A percentile compares a stretch with the other conserved stretches of the same genome.
These are phyloP conservation scores for Sphenopsis melanotis DNA, from an alignment of 2,797 vertebrate species.

Conservation along the genomic window DNA sequence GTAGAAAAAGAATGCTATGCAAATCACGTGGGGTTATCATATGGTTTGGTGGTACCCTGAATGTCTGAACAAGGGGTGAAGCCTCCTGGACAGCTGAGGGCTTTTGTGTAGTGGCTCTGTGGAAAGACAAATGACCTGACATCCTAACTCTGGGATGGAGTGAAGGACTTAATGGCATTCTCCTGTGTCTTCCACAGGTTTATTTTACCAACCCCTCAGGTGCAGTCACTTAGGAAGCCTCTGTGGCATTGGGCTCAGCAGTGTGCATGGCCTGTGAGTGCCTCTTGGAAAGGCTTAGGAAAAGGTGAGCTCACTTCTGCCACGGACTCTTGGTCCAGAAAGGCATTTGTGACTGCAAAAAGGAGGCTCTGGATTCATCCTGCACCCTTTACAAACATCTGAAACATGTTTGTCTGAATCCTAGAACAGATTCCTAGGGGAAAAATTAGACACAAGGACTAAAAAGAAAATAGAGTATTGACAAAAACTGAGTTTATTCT, in stretches of 20 bases:
- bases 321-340: neutral
- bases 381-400: neutral
- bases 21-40: neutral
- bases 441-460: neutral
- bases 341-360: neutral
- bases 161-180: neutral
- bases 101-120: neutral
- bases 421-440: neutral
- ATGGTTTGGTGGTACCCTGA: neutral
- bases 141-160: neutral
- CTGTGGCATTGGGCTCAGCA: neutral
- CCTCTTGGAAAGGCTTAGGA: neutral
- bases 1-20: neutral
- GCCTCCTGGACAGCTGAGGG: neutral
- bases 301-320: neutral
- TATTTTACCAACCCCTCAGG: neutral
- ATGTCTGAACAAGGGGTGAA: neutral
- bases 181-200: neutral
- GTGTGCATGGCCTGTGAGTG: neutral
- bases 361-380: neutral
- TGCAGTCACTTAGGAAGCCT: neutral
- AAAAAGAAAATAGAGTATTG: fast-evolving
- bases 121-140: neutral
- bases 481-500: neutral
- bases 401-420: neutral